Base-by-base conservation (phyloP, 1,140 invertebrate genomes). In the Drosophila kanapiae region DNA sequence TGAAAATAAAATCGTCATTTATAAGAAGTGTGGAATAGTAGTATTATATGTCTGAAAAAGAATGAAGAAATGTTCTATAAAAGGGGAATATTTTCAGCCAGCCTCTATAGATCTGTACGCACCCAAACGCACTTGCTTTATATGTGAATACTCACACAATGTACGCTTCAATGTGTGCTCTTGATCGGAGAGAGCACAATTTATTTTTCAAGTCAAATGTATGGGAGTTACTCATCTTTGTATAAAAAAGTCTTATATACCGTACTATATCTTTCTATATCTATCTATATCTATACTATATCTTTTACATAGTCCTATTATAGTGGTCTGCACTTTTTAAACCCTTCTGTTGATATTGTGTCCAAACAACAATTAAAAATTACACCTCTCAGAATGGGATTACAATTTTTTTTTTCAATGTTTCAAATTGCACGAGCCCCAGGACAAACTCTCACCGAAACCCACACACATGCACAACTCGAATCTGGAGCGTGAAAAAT, bases 401-500 rank as follows among this genome's bases (percentile, higher is more conserved):
- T 23, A 23, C 3, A 2, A 23, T 23, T 23, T 23, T 54, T 63
- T 69, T 69, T 45, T 23, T 1, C 10, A 33, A 42, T 37, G 47
- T 31, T 70, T 35, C 9, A n/a, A 49, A 35, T 40, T 14, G 13
- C 53, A 23, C 13, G 35, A 27, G 14, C 11, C n/a, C 8, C 11
- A 16, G 14, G 18, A 45, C 13, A 54, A 31, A 67, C 68, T 74
- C 56, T 27, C n/a, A 47, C 47, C 48, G 33, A 54, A 16, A 31
- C 35, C 40, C 58, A 33, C 37, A 67, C 47, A 48, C 56, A 57
- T 54, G 33, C 29, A 69, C 33, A 58, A 47, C 53, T 54, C 42
- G 76, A 68, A 87, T 78, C 51, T 87, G 51, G 77, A 87, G 83
- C 80, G 83, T 88, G 80, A 87, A 88, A 83, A 87, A 87, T 83